phyloP scores from a whole-genome alignment of 1,140 invertebrate species.

The Fopius arisanus region DNA sequence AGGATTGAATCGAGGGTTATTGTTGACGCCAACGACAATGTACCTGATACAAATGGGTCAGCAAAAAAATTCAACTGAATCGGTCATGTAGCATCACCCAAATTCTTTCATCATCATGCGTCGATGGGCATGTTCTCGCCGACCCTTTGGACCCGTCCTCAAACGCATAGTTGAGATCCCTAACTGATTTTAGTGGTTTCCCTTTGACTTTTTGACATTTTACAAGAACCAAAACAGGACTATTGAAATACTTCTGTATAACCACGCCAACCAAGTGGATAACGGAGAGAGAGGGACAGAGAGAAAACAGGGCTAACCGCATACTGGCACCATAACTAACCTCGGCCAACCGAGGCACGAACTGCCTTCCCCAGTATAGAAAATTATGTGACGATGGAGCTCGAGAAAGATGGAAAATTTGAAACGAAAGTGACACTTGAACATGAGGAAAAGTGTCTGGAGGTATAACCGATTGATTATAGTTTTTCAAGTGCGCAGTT shows the following conservation, averaged over 20 bases:
- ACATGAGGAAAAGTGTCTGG: neutral
- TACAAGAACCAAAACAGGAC: conserved; percentile 59
- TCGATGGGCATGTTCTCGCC: too few species aligned
- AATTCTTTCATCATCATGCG: conserved; percentile 32
- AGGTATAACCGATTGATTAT: too few species aligned
- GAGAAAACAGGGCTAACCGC: conserved; percentile 43
- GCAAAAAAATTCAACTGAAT: too few species aligned
- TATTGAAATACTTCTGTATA: conserved; percentile 61
- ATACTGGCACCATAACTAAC: conserved; percentile 61
- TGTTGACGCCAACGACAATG: too few species aligned
- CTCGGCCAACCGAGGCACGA: conserved; percentile 48
- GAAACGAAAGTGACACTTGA: neutral
- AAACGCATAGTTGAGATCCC: conserved; percentile 63
- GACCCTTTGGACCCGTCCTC: neutral
- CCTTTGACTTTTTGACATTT: conserved; percentile 64
- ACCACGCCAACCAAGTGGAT: neutral
- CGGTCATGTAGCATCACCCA: too few species aligned
- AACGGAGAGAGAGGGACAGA: conserved; percentile 37
- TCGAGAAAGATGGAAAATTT: neutral
- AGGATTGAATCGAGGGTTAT: too few species aligned
- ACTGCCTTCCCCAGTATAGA: neutral
- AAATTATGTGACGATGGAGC: neutral
- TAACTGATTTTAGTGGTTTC: conserved; percentile 66
- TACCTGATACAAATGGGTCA: too few species aligned
- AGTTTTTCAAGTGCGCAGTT: too few species aligned